These are phyloP conservation scores for Lordiphosa andalusiaca DNA, from an alignment of 2,888 invertebrate genomes.

Conservation along the genomic window DNA sequence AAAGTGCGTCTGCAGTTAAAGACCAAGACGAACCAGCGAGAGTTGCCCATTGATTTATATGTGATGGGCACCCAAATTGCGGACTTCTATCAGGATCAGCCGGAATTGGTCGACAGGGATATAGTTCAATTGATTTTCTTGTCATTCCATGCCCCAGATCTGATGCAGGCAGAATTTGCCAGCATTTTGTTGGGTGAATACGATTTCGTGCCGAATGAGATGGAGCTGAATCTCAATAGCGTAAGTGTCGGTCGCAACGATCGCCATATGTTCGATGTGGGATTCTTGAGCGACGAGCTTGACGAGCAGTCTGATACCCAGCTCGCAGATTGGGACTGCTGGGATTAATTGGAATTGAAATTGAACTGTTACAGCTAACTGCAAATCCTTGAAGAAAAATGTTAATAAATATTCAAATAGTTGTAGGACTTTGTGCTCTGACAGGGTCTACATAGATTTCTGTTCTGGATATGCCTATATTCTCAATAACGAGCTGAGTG, in stretches of 20 bases:
- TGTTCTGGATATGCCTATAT: too few species aligned
- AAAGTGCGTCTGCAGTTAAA: conserved; percentile 25
- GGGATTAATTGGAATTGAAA: too few species aligned
- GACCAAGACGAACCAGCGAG: conserved; percentile 19
- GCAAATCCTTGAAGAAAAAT: too few species aligned
- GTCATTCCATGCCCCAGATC: neutral
- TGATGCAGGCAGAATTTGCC: neutral
- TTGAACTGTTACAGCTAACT: too few species aligned
- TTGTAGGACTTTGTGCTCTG: too few species aligned
- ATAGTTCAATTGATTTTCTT: conserved; percentile 16
- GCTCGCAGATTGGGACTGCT: too few species aligned
- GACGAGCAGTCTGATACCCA: too few species aligned
- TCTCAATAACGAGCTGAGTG: too few species aligned
- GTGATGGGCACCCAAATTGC: conserved; percentile 6
- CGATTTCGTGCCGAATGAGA: neutral
- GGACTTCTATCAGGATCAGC: neutral
- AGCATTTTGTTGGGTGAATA: neutral
- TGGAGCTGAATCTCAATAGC: neutral
- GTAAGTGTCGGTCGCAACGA: neutral
- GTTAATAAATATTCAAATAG: too few species aligned
- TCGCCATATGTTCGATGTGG: neutral
- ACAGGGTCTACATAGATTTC: too few species aligned
- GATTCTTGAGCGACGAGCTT: too few species aligned
- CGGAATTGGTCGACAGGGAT: conserved; percentile 17
- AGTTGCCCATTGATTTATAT: conserved; percentile 35